These are phyloP conservation scores for Ptychadena robeensis DNA, from an alignment of 2,797 vertebrate species.

Conservation along the genomic window DNA sequence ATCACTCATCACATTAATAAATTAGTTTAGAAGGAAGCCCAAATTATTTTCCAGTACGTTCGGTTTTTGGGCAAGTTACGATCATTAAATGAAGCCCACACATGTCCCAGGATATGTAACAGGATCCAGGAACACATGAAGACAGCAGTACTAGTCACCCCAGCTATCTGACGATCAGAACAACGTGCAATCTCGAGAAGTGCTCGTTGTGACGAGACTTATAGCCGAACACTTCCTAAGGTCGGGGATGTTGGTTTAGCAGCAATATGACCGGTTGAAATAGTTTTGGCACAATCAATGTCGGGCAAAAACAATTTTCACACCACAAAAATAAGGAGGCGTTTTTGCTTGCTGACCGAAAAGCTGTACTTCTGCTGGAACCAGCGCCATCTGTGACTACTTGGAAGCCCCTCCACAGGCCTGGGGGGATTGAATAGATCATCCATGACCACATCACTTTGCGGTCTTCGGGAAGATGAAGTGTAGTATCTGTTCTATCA, in stretches of 20 bases:
- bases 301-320: background rate
- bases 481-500: too few relatives aligned
- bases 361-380: too few relatives aligned
- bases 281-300: too few relatives aligned
- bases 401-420: too few relatives aligned
- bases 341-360: too few relatives aligned
- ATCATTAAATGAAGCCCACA: slow-evolving; percentile 7
- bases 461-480: too few relatives aligned
- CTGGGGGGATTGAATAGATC: too few relatives aligned
- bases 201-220: background rate
- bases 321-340: too few relatives aligned
- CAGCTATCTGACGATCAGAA: background rate
- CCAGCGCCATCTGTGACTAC: too few relatives aligned
- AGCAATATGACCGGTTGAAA: background rate
- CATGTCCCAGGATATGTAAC: background rate
- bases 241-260: background rate
- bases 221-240: background rate
- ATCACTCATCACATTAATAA: too few relatives aligned
- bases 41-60: background rate
- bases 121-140: background rate
- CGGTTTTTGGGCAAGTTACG: background rate
- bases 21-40: background rate
- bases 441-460: too few relatives aligned
- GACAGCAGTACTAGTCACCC: background rate
- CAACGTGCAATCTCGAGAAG: background rate